These are phyloP conservation scores for Rhynchomys soricoides DNA, from an alignment of 2,113 vertebrate genomes.

Conservation along the genomic window DNA sequence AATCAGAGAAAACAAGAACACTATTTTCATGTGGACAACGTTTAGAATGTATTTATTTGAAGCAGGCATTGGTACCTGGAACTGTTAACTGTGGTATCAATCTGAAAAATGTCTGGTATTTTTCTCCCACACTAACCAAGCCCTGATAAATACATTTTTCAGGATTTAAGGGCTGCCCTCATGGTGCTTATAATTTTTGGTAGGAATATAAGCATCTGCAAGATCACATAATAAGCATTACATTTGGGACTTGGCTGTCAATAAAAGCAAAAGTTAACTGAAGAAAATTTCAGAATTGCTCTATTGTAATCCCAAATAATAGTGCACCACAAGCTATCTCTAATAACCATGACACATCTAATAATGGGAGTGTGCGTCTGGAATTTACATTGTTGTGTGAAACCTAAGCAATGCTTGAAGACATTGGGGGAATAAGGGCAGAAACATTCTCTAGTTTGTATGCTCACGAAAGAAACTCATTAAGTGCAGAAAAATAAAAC, in stretches of 20 bases:
- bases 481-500: background rate
- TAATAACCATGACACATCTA: background rate
- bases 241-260: background rate
- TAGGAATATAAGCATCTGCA: background rate
- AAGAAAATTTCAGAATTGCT: background rate
- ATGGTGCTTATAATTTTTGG: background rate
- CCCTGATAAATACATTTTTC: no score
- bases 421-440: background rate
- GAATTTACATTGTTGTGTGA: background rate
- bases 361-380: background rate
- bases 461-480: background rate
- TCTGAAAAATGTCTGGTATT: background rate
- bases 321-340: background rate
- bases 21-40: background rate
- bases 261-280: background rate
- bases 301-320: background rate
- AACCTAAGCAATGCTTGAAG: background rate
- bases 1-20: background rate
- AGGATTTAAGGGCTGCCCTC: background rate
- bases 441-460: background rate
- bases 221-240: background rate
- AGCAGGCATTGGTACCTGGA: background rate
- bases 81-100: accelerated
- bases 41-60: background rate
- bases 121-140: background rate